Evolutionary conservation across 2,888 invertebrate genomes (phyloP).

Genomic region (Hirtodrosophila trivittata): DNA sequence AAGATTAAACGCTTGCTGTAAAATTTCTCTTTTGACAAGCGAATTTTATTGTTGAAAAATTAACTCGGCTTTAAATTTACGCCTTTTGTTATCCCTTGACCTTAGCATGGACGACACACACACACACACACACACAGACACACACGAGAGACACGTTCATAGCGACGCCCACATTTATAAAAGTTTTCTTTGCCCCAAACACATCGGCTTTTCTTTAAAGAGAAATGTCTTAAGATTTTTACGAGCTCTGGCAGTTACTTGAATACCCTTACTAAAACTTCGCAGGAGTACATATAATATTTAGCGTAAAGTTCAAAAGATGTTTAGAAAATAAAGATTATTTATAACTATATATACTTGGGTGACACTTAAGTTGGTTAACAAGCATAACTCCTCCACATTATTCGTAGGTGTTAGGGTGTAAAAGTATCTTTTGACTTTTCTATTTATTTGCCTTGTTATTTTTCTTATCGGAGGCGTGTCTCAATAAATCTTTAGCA

Average conservation of each 20-base stretch:
- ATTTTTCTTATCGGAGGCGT: constrained; percentile 69
- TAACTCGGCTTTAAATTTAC: constrained; percentile 76
- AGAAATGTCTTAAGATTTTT: constrained; percentile 53
- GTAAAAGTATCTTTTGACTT: constrained; percentile 27
- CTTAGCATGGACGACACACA: constrained; percentile 41
- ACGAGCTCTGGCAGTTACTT: constrained; percentile 39
- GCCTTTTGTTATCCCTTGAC: constrained; percentile 78
- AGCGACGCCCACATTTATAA: constrained; percentile 42
- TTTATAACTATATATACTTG: constrained; percentile 38
- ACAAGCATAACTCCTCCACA: constrained; percentile 39
- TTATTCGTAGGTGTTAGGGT: constrained; percentile 45
- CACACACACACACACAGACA: constrained; percentile 8
- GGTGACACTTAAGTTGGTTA: constrained; percentile 58
- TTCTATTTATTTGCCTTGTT: constrained; percentile 15
- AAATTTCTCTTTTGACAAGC: constrained; percentile 73
- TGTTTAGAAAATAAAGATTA: constrained; percentile 22
- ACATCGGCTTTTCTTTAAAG: constrained; percentile 1
- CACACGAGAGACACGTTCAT: constrained; percentile 12
- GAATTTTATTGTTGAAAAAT: constrained; percentile 74
- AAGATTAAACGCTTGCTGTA: constrained; percentile 73
- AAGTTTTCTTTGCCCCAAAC: constrained; percentile 37
- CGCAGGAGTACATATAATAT: constrained; percentile 29
- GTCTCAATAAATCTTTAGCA: constrained; percentile 73
- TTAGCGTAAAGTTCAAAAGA: constrained; percentile 31
- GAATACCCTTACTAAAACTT: constrained; percentile 48